Conservation (phyloP, 2,888 invertebrate genomes). For the Lacanobia wlatinum region DNA sequence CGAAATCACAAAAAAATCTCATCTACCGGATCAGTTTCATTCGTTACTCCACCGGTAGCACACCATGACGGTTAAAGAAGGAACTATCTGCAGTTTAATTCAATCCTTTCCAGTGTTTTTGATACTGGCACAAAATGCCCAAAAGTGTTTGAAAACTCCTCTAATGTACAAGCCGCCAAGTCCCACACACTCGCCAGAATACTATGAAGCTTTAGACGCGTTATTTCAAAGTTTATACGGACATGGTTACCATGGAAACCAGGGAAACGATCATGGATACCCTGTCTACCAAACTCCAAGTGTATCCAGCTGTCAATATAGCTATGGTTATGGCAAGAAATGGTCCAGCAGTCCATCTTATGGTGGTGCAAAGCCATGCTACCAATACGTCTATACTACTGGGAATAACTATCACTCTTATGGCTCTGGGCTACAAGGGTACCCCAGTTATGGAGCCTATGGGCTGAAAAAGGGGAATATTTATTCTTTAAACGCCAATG, state of each 20-base stretch:
- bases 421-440: constrained; percentile 56
- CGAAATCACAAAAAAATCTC: constrained; percentile 22
- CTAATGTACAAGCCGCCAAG: constrained; percentile 83
- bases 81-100: constrained; percentile 81
- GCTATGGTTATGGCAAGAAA: constrained; percentile 61
- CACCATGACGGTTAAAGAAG: constrained; percentile 81
- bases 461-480: constrained; percentile 73
- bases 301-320: constrained; percentile 54
- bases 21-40: constrained; percentile 55
- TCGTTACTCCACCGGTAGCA: constrained; percentile 17
- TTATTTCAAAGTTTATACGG: constrained; percentile 79
- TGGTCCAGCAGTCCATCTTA: constrained; percentile 34
- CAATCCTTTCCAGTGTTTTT: constrained; percentile 85
- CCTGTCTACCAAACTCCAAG: constrained; percentile 45
- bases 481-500: constrained; percentile 68
- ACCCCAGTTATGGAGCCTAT: constrained; percentile 58
- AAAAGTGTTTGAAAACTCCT: constrained; percentile 82
- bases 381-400: constrained; percentile 65
- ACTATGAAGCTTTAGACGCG: constrained; percentile 84
- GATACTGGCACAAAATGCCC: constrained; percentile 84
- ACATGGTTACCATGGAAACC: constrained; percentile 64
- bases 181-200: constrained; percentile 85
- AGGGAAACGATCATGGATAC: constrained; percentile 46
- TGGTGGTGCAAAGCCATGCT: constrained; percentile 59
- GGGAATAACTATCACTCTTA: constrained; percentile 62